phyloP scores from a whole-genome alignment of 2,113 vertebrate genomes.

The Tragelaphus buxtoni region DNA sequence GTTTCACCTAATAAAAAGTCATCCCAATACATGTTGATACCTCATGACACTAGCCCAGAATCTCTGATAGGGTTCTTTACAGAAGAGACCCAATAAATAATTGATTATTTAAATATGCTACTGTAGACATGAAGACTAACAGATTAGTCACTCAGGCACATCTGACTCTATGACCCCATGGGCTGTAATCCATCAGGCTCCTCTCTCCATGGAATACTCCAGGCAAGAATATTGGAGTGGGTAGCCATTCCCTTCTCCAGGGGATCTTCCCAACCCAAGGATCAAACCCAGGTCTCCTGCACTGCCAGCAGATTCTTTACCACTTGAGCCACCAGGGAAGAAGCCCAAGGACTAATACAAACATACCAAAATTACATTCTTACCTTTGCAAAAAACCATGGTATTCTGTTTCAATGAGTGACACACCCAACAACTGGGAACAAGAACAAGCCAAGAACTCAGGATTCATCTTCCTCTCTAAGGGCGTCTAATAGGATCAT shows the following conservation, averaged over 20 bases:
- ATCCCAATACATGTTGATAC: neutral
- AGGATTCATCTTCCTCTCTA: neutral
- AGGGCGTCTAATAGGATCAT: neutral
- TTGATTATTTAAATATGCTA: neutral
- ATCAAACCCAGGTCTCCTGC: neutral
- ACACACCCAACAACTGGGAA: neutral
- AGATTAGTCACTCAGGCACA: neutral
- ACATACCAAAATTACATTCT: neutral
- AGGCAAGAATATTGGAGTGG: neutral
- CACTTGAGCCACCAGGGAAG: neutral
- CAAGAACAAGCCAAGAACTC: neutral
- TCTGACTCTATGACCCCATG: neutral
- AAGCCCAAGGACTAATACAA: neutral
- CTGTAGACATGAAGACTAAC: neutral
- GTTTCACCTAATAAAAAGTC: neutral
- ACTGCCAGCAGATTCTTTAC: neutral
- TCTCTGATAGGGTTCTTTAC: neutral
- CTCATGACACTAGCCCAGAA: neutral
- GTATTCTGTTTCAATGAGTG: neutral
- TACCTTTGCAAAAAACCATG: neutral
- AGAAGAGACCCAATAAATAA: neutral
- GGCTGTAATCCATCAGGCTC: neutral
- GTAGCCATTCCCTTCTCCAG: neutral
- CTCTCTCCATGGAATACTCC: neutral
- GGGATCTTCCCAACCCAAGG: neutral